These are phyloP conservation scores for Camarhynchus parvulus DNA, from an alignment of 2,113 vertebrate genomes.

Conservation along the genomic window DNA sequence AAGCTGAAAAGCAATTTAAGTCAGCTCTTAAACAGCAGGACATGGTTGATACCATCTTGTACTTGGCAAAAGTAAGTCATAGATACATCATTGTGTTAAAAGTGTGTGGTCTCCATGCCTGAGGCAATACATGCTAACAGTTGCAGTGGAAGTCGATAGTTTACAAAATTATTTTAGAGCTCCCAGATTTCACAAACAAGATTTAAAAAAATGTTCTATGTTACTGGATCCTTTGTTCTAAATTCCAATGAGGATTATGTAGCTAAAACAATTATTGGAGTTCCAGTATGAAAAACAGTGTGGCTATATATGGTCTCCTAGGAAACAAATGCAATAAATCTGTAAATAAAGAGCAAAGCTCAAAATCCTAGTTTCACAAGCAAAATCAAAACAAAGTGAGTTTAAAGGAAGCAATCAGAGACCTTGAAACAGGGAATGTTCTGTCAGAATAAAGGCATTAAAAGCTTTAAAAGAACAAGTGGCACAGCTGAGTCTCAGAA, in stretches of 20 bases:
- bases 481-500: not conserved
- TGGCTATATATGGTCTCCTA: not conserved
- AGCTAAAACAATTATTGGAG: not conserved
- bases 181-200: not conserved
- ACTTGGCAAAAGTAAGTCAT: constrained; percentile 91
- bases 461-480: not conserved
- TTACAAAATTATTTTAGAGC: not conserved
- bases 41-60: constrained; percentile 92
- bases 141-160: not conserved
- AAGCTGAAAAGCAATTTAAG: constrained; percentile 96
- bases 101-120: not conserved
- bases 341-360: not conserved
- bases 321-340: constrained; percentile 7
- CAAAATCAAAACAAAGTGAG: not conserved
- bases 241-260: not conserved
- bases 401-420: not conserved
- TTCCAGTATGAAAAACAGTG: not conserved
- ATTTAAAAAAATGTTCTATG: not conserved
- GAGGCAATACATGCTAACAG: not conserved
- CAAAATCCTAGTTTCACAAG: constrained; percentile 10
- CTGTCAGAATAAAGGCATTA: not conserved
- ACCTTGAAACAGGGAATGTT: constrained; percentile 2
- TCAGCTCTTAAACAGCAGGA: constrained; percentile 94
- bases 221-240: not conserved
- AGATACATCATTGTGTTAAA: not conserved